Percentiles rank a stretch among this genome's conserved stretches.
These are phyloP conservation scores for Latrodectus hesperus DNA, from an alignment of 2,888 invertebrate species.

Conservation along the genomic window DNA sequence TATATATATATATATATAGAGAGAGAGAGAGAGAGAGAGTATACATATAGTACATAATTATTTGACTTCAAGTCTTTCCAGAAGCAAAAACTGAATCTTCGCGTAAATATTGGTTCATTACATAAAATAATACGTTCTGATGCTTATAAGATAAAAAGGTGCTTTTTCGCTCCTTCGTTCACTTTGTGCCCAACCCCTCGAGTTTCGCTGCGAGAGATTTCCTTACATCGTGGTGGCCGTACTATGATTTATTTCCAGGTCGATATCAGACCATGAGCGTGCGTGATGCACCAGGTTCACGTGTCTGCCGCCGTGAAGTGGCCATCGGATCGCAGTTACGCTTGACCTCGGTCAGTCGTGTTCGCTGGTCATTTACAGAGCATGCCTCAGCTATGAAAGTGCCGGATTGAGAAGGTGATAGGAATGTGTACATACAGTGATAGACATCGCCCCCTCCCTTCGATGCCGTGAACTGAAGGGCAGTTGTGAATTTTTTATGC, in stretches of 20 bases:
- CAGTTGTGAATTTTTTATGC: too few relatives aligned
- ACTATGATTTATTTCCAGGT: conserved; percentile 51
- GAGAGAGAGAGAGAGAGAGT: too few relatives aligned
- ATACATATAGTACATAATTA: too few relatives aligned
- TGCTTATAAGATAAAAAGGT: too few relatives aligned
- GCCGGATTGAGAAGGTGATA: not conserved
- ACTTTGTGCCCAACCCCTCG: conserved; percentile 13
- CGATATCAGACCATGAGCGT: conserved; percentile 29
- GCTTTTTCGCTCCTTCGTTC: not conserved
- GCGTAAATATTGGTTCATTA: too few relatives aligned
- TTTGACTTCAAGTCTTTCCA: too few relatives aligned
- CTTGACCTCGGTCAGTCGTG: conserved; percentile 55
- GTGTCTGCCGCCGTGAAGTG: not conserved
- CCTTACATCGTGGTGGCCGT: conserved; percentile 16
- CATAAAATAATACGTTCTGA: too few relatives aligned
- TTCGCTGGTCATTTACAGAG: conserved; percentile 21
- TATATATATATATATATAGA: too few relatives aligned
- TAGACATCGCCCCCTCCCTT: not conserved
- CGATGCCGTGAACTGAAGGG: too few relatives aligned
- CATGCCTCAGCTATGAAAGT: conserved; percentile 1
- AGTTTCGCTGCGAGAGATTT: not conserved
- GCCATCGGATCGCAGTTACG: conserved; percentile 35
- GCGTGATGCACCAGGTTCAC: conserved; percentile 32
- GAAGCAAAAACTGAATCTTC: too few relatives aligned
- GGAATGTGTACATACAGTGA: not conserved